Conservation (phyloP, 2,113 vertebrate species). For the Clarias gariepinus region DNA sequence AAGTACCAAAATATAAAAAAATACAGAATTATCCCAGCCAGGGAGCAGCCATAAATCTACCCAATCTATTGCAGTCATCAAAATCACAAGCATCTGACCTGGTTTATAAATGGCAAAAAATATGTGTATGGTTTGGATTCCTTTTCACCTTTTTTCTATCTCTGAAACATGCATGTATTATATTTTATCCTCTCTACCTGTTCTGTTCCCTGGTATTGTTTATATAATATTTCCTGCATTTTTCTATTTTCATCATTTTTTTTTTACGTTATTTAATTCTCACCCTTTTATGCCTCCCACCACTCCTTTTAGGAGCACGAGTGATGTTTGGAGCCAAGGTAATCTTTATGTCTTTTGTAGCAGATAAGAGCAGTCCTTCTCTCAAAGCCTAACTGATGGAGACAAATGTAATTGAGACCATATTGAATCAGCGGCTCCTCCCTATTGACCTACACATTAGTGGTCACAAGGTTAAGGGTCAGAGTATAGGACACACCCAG, state of each 20-base stretch:
- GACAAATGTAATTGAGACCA: conserved; percentile 46
- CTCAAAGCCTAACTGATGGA: conserved; percentile 41
- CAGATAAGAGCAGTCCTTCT: background rate
- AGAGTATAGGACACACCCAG: conserved; percentile 51
- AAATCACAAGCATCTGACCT: conserved; percentile 2
- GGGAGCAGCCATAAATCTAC: background rate
- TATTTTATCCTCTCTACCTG: background rate
- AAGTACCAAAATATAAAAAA: conserved; percentile 47
- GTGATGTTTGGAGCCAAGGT: background rate
- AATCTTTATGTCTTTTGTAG: background rate
- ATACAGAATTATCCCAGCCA: conserved; percentile 57
- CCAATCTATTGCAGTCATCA: conserved; percentile 1
- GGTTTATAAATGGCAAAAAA: background rate
- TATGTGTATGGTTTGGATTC: background rate
- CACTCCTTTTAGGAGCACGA: background rate
- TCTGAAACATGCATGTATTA: background rate
- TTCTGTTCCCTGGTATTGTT: background rate
- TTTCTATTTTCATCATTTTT: background rate
- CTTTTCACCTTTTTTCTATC: background rate
- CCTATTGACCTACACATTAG: conserved; percentile 9
- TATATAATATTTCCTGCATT: background rate
- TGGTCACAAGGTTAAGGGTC: conserved; percentile 50
- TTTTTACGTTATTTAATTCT: background rate
- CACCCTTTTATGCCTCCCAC: background rate
- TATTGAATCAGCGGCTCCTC: conserved; percentile 36